Percentiles rank a stretch among this genome's conserved stretches.
These are phyloP conservation scores for Dolichopus griseipennis DNA, from an alignment of 2,888 invertebrate genomes.

Conservation along the genomic window DNA sequence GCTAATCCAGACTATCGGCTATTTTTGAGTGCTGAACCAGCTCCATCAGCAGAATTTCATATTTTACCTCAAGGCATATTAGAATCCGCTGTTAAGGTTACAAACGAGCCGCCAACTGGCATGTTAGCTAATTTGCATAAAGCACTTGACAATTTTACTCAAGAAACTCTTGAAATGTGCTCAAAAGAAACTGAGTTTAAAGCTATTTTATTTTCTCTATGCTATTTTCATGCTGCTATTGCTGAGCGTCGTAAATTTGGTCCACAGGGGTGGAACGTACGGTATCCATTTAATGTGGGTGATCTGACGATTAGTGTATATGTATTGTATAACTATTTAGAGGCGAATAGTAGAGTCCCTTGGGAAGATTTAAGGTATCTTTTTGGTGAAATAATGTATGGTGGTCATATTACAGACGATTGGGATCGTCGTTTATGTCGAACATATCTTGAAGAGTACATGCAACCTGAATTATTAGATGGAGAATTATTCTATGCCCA, in stretches of 20 bases:
- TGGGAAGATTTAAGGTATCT: conserved; percentile 92
- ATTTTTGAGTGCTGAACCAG: conserved; percentile 83
- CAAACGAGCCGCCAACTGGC: conserved; percentile 91
- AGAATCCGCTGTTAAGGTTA: conserved; percentile 90
- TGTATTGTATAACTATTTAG: conserved; percentile 83
- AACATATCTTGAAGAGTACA: conserved; percentile 77
- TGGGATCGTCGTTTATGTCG: conserved; percentile 86
- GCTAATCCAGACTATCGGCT: conserved; percentile 59
- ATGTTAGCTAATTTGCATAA: conserved; percentile 92
- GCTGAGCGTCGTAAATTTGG: conserved; percentile 82
- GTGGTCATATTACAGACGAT: conserved; percentile 94
- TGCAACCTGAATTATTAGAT: conserved; percentile 78
- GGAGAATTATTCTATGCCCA: conserved; percentile 74
- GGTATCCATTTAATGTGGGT: conserved; percentile 71
- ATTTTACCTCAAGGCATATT: conserved; percentile 78
- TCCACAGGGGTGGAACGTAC: conserved; percentile 45
- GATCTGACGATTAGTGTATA: conserved; percentile 88
- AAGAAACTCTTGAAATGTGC: conserved; percentile 87
- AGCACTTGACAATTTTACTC: conserved; percentile 82
- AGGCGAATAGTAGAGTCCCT: conserved; percentile 77
- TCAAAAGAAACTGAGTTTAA: conserved; percentile 91
- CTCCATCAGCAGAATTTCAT: conserved; percentile 55
- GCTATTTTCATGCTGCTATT: conserved; percentile 92
- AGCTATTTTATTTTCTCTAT: conserved; percentile 75
- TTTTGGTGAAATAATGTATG: conserved; percentile 97